These are phyloP conservation scores for Ptychadena robeensis DNA, from an alignment of 2,797 vertebrate species.

Conservation along the genomic window DNA sequence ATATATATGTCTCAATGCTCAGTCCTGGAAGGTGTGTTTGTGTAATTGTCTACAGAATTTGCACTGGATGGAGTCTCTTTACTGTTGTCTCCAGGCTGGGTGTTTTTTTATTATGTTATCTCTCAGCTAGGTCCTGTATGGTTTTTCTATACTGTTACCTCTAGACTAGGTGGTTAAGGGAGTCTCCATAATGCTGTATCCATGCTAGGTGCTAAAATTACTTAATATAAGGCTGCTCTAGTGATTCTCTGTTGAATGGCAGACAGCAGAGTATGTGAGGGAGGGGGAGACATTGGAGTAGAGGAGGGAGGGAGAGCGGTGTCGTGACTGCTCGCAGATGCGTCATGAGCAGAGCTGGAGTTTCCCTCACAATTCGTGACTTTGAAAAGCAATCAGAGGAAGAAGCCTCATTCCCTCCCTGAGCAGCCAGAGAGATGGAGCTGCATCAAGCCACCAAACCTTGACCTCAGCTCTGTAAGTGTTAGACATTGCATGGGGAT, in stretches of 20 bases:
- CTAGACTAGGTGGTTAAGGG: too few relatives aligned
- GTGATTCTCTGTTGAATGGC: conserved; percentile 21
- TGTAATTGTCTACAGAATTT: background rate
- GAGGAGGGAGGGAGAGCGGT: conserved; percentile 10
- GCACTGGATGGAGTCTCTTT: too few relatives aligned
- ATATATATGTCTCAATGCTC: background rate
- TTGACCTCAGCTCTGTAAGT: too few relatives aligned
- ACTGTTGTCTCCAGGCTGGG: too few relatives aligned
- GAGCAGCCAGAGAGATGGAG: background rate
- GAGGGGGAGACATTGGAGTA: background rate
- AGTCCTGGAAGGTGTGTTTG: background rate
- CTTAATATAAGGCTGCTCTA: background rate
- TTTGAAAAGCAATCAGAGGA: conserved; percentile 28
- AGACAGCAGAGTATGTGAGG: conserved; percentile 4
- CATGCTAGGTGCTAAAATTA: background rate
- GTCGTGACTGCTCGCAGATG: conserved; percentile 46
- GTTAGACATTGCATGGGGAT: too few relatives aligned
- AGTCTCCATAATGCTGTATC: background rate
- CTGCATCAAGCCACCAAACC: too few relatives aligned
- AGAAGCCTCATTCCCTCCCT: background rate
- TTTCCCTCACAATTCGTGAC: conserved; percentile 53
- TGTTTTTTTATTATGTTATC: too few relatives aligned
- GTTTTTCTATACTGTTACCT: background rate
- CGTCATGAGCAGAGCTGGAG: conserved; percentile 50
- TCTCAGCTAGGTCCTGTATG: background rate